Evolutionary conservation across 2,113 vertebrate species (phyloP).

Genomic region (Mystacornis crossleyi): DNA sequence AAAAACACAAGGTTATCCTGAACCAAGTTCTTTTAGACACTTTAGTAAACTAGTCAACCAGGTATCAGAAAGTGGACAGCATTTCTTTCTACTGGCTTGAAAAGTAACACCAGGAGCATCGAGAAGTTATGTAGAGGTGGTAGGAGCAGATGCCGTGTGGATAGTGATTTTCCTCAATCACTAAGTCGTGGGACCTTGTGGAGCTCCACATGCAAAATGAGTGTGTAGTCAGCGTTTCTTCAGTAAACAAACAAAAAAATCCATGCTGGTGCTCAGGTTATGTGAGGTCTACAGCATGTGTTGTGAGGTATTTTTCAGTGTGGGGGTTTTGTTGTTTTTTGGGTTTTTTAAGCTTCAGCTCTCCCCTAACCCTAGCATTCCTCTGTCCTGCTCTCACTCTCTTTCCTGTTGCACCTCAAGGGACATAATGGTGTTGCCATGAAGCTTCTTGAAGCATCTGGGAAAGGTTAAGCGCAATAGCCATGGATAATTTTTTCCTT

Average conservation of each 20-base stretch:
- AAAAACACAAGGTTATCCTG: background rate
- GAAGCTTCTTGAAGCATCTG: background rate
- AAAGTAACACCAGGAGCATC: background rate
- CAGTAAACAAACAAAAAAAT: background rate
- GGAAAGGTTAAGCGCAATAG: background rate
- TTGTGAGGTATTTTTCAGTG: background rate
- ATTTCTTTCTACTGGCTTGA: background rate
- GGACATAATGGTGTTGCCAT: background rate
- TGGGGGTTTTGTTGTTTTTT: background rate
- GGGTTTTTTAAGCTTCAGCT: background rate
- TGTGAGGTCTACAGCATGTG: background rate
- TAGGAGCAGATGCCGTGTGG: background rate
- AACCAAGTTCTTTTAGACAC: background rate
- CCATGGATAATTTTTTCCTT: background rate
- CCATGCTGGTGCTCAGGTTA: background rate
- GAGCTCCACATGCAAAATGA: background rate
- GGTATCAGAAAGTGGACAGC: background rate
- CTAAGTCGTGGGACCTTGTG: background rate
- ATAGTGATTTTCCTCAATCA: background rate
- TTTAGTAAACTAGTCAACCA: background rate
- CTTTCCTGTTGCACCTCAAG: background rate
- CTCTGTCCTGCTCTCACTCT: background rate
- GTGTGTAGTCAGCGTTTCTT: background rate
- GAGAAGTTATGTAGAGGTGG: background rate
- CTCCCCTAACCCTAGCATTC: background rate